Percentiles rank a stretch among this genome's conserved stretches.
phyloP scores from a whole-genome alignment of 1,140 invertebrate genomes.

The Drosophila insularis region DNA sequence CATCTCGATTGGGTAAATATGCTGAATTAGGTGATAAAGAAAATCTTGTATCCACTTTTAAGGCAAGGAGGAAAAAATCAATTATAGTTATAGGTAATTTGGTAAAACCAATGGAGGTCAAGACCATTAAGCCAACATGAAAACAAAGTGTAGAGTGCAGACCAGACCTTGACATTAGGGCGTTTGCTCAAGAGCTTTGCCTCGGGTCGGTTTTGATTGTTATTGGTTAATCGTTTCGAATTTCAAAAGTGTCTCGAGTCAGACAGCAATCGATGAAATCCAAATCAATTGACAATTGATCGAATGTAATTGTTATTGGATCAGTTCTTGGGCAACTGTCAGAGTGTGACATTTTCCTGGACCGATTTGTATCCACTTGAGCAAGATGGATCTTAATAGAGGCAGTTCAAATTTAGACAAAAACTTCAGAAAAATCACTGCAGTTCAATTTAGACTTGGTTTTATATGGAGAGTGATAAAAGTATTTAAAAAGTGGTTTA shows the following conservation, averaged over 20 bases:
- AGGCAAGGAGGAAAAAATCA: conserved; percentile 7
- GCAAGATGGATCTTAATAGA: too few relatives aligned
- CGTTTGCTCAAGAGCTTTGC: conserved; percentile 28
- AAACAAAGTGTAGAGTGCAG: conserved; percentile 20
- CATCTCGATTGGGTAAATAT: neutral
- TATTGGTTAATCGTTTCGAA: conserved; percentile 18
- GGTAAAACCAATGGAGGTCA: conserved; percentile 51
- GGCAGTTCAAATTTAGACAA: too few relatives aligned
- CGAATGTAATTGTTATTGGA: too few relatives aligned
- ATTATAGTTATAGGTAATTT: conserved; percentile 6
- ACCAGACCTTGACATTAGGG: conserved; percentile 67
- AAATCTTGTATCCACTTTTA: neutral
- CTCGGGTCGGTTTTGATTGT: neutral
- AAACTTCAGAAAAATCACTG: too few relatives aligned
- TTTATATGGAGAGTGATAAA: too few relatives aligned
- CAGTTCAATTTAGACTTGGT: too few relatives aligned
- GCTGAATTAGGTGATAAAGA: neutral
- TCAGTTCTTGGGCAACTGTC: too few relatives aligned
- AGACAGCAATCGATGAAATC: conserved; percentile 13
- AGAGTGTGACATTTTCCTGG: too few relatives aligned
- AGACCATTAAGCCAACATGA: conserved; percentile 42
- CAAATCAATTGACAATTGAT: conserved; percentile 9
- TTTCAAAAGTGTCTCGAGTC: conserved; percentile 19
- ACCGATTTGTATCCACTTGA: too few relatives aligned
- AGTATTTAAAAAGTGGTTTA: too few relatives aligned